Base-by-base conservation (phyloP, 2,113 vertebrate genomes). In the Monopterus albus region DNA sequence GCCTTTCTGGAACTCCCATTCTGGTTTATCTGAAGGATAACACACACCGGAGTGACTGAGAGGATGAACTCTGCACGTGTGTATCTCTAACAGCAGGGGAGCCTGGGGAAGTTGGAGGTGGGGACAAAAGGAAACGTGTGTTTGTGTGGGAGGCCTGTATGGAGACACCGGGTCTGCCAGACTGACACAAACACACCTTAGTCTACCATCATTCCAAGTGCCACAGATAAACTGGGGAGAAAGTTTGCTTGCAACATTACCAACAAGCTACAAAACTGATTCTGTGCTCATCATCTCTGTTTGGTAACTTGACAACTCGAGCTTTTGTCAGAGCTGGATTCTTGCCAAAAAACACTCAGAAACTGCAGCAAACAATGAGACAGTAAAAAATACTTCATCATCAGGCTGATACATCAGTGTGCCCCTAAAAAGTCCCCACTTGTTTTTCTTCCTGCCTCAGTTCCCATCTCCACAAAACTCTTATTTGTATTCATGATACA, bases 91-190 rank as follows among this genome's bases (percentile, higher is more conserved):
- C 82, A 76, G 72, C 80, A 68, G 74, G 80, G 64, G 72, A 64
- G 35, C 5, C 8, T 6, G 7, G 64, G 79, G 67, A 63, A 73
- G 71, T 73, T 76, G 72, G 57, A 51, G n/a, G 62, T 43, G 66
- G 51, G 21, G 11, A 38, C 55, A 21, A 69, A 57, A 72, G 62
- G 80, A 79, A 84, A 62, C 13, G 29, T 65, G 60, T 56, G 65
- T 57, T 43, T 47, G 79, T 60, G 81, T 74, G 67, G 72, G 78
- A 59, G 45, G 68, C 21, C 72, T 33, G 78, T 71, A 56, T 82
- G 81, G 81, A 84, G 84, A 88, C 79, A 49, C 31, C 25, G 46
- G 79, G 87, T 89, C 82, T 83, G 52, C 71, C 72, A 67, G 50
- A 70, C 49, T 20, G 50, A 71, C 72, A 87, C 70, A 84, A 77